Evolutionary conservation across 2,113 vertebrate genomes (phyloP), one percentile per base, ranked within the genome.

Genomic region (Psephotus haematonotus): DNA sequence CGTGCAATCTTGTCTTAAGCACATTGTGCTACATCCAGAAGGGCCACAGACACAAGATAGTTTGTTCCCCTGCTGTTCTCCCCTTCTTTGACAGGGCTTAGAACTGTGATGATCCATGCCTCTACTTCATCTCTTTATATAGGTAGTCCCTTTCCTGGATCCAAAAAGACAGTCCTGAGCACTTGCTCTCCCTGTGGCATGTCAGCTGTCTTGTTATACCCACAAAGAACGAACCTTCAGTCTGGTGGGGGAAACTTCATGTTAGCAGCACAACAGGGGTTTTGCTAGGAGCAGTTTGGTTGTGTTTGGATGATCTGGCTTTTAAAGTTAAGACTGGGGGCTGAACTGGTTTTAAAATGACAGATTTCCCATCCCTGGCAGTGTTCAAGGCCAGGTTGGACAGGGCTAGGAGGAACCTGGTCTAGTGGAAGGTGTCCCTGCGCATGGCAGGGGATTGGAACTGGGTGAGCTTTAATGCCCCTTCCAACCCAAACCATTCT

Each of bases 11-110:
- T 74, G 28, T 82, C 29, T 43, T 71, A 71, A 57, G 16, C 10
- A 25, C 9, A 7, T 71, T 62, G 28, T 52, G 17, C 20, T 37
- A 4, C 0, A 0, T 49, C 29, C 24, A 65, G 57, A 74, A 82
- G 1, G 2, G 22, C 11, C 23, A 46, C 16, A 2, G 28, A 13
- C 31, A 47, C 11, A n/a, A 52, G 31, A 27, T 2, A 50, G 39
- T 50, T 53, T 70, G 8, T 75, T 35, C 13, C 50, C 8, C 62
- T 86, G 44, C 10, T 41, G 7, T 57, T 96, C 55, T 33, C 15
- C 15, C 4, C 13, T 29, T 62, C n/a, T 77, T 83, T 67, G 25
- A 22, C 13, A 53, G n/a, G 43, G 64, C 39, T 80, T 74, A 10
- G 27, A 77, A 47, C 24, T 55, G 17, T 57, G 57, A 13, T 46